Conservation (phyloP, 2,888 invertebrate species). For the Agonopterix arenella region DNA sequence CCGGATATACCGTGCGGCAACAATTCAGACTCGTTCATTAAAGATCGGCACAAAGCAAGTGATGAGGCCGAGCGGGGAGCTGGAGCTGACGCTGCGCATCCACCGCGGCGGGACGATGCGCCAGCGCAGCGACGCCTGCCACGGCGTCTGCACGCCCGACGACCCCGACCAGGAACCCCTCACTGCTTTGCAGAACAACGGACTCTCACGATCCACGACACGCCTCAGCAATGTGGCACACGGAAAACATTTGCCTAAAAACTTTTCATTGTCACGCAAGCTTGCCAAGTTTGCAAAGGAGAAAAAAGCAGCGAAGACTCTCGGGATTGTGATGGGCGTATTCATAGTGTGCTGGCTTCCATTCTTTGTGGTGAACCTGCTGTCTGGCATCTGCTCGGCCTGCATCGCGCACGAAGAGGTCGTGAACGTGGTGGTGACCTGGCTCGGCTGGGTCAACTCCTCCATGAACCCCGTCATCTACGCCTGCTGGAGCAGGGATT, state of each 20-base stretch:
- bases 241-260: conserved; percentile 84
- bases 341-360: conserved; percentile 98
- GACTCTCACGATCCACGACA: conserved; percentile 82
- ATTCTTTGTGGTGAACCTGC: conserved; percentile 95
- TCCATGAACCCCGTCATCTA: conserved; percentile 99
- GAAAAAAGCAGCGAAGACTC: conserved; percentile 97
- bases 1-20: conserved; percentile 95
- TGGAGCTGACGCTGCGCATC: conserved; percentile 93
- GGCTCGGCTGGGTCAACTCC: conserved; percentile 97
- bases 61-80: conserved; percentile 88
- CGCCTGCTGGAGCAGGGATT: conserved; percentile 98
- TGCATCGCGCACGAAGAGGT: conserved; percentile 93
- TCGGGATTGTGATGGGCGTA: conserved; percentile 98
- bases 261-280: conserved; percentile 94
- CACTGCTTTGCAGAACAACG: conserved; percentile 87
- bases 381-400: conserved; percentile 92
- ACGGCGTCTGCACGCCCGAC: conserved; percentile 79
- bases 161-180: conserved; percentile 83
- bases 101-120: conserved; percentile 92
- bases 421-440: conserved; percentile 92
- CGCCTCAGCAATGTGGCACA: conserved; percentile 79
- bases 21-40: conserved; percentile 92
- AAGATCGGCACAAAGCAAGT: conserved; percentile 95
- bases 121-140: conserved; percentile 70
- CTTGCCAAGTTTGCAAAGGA: conserved; percentile 97